A percentile compares a stretch with the other conserved stretches of the same genome.
These are phyloP conservation scores for Equus quagga DNA, from an alignment of 2,113 vertebrate species.

Conservation along the genomic window DNA sequence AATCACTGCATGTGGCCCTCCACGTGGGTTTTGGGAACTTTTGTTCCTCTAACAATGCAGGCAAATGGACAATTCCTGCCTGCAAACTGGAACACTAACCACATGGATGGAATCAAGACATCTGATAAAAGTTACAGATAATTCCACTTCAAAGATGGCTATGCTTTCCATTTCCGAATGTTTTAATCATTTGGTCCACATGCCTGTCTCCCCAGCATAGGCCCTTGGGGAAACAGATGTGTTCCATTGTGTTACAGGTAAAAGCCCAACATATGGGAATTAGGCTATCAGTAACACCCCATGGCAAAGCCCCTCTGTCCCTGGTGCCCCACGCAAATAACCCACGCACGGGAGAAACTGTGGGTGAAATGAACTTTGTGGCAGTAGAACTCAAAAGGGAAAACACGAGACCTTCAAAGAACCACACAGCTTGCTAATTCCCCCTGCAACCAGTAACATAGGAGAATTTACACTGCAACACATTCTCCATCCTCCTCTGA, in stretches of 20 bases:
- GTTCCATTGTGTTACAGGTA: background rate
- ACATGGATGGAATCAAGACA: conserved; percentile 43
- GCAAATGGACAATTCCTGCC: background rate
- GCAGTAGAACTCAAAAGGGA: background rate
- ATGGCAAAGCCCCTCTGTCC: background rate
- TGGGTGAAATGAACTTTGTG: background rate
- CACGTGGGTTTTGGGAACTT: background rate
- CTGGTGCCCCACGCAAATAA: background rate
- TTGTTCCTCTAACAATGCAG: background rate
- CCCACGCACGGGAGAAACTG: background rate
- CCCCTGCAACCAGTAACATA: too few relatives aligned
- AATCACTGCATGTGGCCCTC: background rate
- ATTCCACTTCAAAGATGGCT: conserved; percentile 64
- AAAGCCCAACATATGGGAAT: background rate
- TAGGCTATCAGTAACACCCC: background rate
- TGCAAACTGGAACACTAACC: background rate
- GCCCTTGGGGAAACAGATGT: background rate
- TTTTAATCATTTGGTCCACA: background rate
- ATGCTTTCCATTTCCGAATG: conserved; percentile 4
- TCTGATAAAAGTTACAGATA: conserved; percentile 67
- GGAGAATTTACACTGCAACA: background rate
- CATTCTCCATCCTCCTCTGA: background rate
- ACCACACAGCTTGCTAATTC: background rate
- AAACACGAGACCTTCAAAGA: background rate
- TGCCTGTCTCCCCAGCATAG: background rate